Base-by-base conservation (phyloP, 1,140 invertebrate genomes). In the Homarus americanus region DNA sequence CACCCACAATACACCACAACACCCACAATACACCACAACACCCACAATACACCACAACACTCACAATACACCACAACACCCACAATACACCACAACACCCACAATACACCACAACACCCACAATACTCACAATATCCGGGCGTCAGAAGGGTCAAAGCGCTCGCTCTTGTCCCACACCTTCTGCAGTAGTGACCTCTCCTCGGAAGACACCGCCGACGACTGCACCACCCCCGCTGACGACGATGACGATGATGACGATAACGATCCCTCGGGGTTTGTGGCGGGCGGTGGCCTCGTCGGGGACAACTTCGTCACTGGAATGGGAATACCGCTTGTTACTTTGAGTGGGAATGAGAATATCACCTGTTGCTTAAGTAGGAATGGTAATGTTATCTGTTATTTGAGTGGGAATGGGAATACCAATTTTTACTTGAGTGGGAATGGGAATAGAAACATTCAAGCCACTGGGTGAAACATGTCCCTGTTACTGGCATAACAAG, bases 251-350 rank as follows among this genome's bases (percentile, higher is more conserved):
- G 90, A 91, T 17, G 82, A 82, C n/a, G 76, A 82, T 96, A 1
- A 96, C 95, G 73, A 75, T 95, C 9, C 96, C 96, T 94, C 53
- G 73, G n/a, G 36, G 88, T 89, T 41, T 58, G 82, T 44, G 78
- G 66, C 58, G 83, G 87, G 82, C 73, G 91, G 83, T 4, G 80
- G 58, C 41, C 93, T 92, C 10, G 91, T 92, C 24, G 93, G 92
- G 1, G 93, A 93, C 84, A 93, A 66, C 75, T 93, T 93, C 28
- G 93, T 93, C 17, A 93, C 93, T 93, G 92, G 0, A 53, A 90
- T 4, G 44, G 40, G 36, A n/a, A n/a, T n/a, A n/a, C n/a, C n/a
- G n/a, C n/a, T n/a, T n/a, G n/a, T n/a, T n/a, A n/a, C n/a, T 7
- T 49, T 7, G 44, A 49, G 44, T 49, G 44, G 44, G 15, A 49